A percentile compares a stretch with the other conserved stretches of the same genome.
Conservation (phyloP, 1,140 invertebrate genomes). For the Pteromalus puparum region DNA sequence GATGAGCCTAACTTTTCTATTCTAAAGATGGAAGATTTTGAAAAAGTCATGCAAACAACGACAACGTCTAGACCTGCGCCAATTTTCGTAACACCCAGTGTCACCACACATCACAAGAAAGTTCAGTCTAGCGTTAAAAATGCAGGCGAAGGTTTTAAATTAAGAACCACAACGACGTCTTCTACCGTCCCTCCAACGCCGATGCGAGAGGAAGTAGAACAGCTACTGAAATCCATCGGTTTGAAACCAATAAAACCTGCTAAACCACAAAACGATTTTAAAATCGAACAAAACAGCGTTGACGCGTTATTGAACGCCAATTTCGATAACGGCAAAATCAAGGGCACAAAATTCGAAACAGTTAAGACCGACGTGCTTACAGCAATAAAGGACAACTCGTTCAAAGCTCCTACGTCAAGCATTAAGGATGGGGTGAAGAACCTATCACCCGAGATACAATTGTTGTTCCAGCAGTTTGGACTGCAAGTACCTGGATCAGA, state of each 20-base stretch:
- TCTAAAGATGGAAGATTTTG: constrained; percentile 26
- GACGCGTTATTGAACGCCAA: not conserved
- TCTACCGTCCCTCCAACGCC: constrained; percentile 55
- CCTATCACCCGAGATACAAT: constrained; percentile 68
- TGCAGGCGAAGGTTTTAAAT: constrained; percentile 52
- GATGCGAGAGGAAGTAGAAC: constrained; percentile 70
- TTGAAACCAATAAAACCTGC: constrained; percentile 55
- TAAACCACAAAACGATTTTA: not conserved
- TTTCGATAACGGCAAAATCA: not conserved
- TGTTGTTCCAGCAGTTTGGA: constrained; percentile 70
- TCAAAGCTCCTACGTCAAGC: constrained; percentile 56
- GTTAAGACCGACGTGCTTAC: constrained; percentile 50
- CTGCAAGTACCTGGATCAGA: constrained; percentile 60
- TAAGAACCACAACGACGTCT: constrained; percentile 31
- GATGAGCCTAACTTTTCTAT: constrained; percentile 19
- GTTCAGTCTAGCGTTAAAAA: constrained; percentile 27
- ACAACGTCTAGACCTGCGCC: constrained; percentile 51
- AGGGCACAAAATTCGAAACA: not conserved
- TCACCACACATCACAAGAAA: constrained; percentile 43
- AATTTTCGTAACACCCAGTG: constrained; percentile 68
- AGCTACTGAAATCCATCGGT: constrained; percentile 71
- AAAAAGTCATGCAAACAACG: constrained; percentile 23
- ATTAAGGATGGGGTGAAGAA: constrained; percentile 67
- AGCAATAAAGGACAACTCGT: constrained; percentile 62
- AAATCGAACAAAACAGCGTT: not conserved